These are phyloP conservation scores for Elymnias hypermnestra DNA, from an alignment of 1,140 invertebrate species.

Conservation along the genomic window DNA sequence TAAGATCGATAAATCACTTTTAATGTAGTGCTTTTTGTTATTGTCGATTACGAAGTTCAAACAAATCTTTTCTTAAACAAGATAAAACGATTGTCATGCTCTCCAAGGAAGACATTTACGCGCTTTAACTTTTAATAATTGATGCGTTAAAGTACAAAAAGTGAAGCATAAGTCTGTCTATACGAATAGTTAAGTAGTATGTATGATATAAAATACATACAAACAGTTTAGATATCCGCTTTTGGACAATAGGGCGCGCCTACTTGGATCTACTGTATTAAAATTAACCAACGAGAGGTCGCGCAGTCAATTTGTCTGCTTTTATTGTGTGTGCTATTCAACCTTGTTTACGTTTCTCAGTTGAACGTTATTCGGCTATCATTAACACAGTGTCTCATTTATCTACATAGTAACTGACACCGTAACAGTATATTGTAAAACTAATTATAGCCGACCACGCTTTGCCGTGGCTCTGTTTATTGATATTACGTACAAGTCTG, in stretches of 20 bases:
- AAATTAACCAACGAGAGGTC: slow-evolving; percentile 38
- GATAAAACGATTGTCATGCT: background rate
- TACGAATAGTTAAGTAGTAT: no score
- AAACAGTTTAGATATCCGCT: slow-evolving; percentile 32
- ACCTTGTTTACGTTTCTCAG: slow-evolving; percentile 22
- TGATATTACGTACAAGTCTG: no score
- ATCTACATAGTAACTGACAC: slow-evolving; percentile 3
- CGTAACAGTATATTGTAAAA: no score
- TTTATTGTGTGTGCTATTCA: slow-evolving; percentile 48
- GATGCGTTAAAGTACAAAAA: no score
- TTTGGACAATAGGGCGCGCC: slow-evolving; percentile 52
- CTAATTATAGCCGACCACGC: no score
- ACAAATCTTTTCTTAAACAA: background rate
- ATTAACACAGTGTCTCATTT: slow-evolving; percentile 15
- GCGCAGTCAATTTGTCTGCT: slow-evolving; percentile 62
- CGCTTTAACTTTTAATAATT: no score
- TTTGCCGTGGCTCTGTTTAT: no score
- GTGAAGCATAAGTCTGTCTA: no score
- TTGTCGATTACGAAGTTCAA: background rate
- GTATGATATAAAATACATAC: no score
- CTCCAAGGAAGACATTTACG: background rate
- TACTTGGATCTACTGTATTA: slow-evolving; percentile 39
- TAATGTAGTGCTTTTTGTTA: background rate
- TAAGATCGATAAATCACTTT: background rate
- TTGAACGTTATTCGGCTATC: slow-evolving; percentile 11